Base-by-base conservation (phyloP, 2,797 vertebrate genomes). In the Scarus forsteni region DNA sequence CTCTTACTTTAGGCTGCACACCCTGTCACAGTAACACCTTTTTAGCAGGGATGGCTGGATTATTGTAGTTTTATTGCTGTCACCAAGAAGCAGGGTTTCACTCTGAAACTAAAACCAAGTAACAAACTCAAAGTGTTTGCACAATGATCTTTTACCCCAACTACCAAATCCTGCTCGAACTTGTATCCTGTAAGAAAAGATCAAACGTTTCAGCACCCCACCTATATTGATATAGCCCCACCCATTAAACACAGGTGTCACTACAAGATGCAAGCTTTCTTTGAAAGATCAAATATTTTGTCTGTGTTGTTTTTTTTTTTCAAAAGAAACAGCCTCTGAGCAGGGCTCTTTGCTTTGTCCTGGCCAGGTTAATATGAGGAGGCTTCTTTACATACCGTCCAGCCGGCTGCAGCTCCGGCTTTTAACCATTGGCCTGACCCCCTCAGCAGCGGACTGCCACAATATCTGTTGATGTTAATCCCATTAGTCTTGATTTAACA, bases 401-500 rank as follows among this genome's bases (percentile, higher is more conserved):
- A 89, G 88, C 80, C 83, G 77, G 81, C 88, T 88, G 81, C 83
- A 87, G 88, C 85, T 80, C 67, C 86, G 89, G 91, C 92, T 92
- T 92, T 93, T 92, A 95, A 93, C 93, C 89, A 88, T 87, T 92
- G 90, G 90, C 87, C 91, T 90, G 90, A 93, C 92, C 92, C 92
- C 89, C 92, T 89, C 90, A 91, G 88, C 92, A 92, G 87, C 90
- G 89, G 92, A 92, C 93, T 83, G 89, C 93, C 94, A 94, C 94
- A 94, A 94, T 95, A 95, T 94, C 92, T 94, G 94, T 93, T 95
- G 93, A 95, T 95, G 94, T 94, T 95, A 95, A 95, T 95, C 93
- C 93, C 92, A 94, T 95, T 95, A 95, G 93, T 91, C 94, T 94
- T 95, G 93, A 95, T 94, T 95, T 95, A 95, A 95, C 95, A 95